Base-by-base conservation (phyloP, 2,797 vertebrate genomes). In the Mionectes olivaceus region DNA sequence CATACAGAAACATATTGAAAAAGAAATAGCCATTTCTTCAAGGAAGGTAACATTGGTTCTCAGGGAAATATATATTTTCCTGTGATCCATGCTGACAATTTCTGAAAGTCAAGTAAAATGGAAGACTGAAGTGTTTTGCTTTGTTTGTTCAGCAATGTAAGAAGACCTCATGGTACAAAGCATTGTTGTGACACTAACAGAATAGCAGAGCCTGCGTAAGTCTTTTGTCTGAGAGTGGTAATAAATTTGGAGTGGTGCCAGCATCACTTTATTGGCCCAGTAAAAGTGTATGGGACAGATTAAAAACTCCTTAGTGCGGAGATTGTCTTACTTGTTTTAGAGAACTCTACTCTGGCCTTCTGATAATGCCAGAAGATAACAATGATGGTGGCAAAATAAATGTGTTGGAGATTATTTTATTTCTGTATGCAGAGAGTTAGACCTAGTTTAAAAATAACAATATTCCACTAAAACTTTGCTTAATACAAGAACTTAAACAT, bases 41-140 rank as follows among this genome's bases (percentile, higher is more conserved):
- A 55, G 14, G 16, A 50, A 79, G 13, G 27, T 32, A 50, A 5
- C 18, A 15, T 3, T 46, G 13, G 7, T 43, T 88, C 33, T 75
- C n/a, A 19, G 30, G 7, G 13, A 68, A 69, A 10, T 32, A 5
- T 17, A 2, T 0, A 0, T 32, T 71, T 78, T 75, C 19, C 24
- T 53, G 19, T 47, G 19, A 71, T 64, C 13, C 24, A 7, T 41
- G 17, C 18, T 79, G 30, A 19, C 15, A 49, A 16, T 50, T 47
- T 44, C 50, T 82, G 30, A 21, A 88, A 74, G 35, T 60, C 22
- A 50, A 23, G 43, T 50, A 25, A 75, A 52, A 43, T 25, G 11
- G 25, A 52, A 46, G 32, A 32, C 21, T 3, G 3, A 19, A 50
- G 15, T 23, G n/a, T 39, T 84, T 61, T 63, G 15, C 12, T 89